Percentiles rank a stretch among this genome's conserved stretches.
These are phyloP conservation scores for Bothrops jararaca DNA, from an alignment of 2,113 vertebrate genomes.

Conservation along the genomic window DNA sequence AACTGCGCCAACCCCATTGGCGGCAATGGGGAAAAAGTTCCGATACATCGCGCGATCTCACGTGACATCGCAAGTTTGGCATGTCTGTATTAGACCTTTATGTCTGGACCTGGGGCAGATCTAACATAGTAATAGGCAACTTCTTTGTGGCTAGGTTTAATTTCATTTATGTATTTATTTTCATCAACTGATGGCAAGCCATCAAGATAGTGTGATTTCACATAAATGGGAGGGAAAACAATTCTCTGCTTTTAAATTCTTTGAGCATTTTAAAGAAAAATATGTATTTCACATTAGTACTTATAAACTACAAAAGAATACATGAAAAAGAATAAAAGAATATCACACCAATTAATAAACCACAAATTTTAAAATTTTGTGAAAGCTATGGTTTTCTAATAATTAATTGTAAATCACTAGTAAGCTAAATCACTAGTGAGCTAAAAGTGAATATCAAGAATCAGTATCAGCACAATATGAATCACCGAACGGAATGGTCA, in stretches of 20 bases:
- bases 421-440: neutral
- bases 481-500: neutral
- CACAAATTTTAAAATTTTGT: neutral
- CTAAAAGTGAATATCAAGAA: neutral
- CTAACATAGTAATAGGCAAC: too few species aligned
- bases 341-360: neutral
- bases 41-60: fast-evolving
- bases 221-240: neutral
- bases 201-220: neutral
- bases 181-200: neutral
- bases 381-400: neutral
- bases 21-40: too few species aligned
- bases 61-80: too few species aligned
- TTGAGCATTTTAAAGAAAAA: neutral
- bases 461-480: neutral
- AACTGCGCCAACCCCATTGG: too few species aligned
- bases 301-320: neutral
- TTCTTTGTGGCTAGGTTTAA: too few species aligned
- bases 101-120: too few species aligned
- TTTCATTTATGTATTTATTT: neutral
- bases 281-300: neutral
- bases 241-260: neutral
- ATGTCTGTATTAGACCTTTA: too few species aligned
- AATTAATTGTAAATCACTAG: neutral
- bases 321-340: neutral